These are phyloP conservation scores for Panonychus citri DNA, from an alignment of 1,140 invertebrate species.

Conservation along the genomic window DNA sequence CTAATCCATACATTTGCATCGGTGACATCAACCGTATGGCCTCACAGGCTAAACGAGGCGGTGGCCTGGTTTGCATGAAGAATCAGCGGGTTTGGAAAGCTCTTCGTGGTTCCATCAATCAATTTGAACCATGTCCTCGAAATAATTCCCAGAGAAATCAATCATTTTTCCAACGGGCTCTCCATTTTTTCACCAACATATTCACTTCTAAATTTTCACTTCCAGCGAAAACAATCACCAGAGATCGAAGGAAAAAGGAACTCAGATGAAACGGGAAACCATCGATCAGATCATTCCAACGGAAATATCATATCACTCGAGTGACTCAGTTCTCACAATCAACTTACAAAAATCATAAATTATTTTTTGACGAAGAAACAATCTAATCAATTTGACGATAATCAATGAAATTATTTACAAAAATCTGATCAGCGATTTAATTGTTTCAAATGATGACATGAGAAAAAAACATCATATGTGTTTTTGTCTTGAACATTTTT, in stretches of 20 bases:
- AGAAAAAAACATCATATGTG: too few species aligned
- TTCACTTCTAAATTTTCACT: not conserved
- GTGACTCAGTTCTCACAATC: too few species aligned
- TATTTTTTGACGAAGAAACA: too few species aligned
- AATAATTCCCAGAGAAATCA: not conserved
- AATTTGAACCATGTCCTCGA: not conserved
- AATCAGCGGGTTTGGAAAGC: not conserved
- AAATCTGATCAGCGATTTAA: too few species aligned
- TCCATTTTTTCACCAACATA: not conserved
- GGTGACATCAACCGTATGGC: slow-evolving; percentile 73
- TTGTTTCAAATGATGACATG: too few species aligned
- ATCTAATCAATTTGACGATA: too few species aligned
- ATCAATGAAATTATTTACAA: too few species aligned
- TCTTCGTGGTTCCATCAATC: not conserved
- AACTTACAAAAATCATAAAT: too few species aligned
- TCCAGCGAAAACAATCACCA: not conserved
- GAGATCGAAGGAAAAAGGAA: not conserved
- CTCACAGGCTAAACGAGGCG: slow-evolving; percentile 47
- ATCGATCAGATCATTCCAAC: too few species aligned
- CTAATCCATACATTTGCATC: slow-evolving; percentile 50
- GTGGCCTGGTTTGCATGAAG: slow-evolving; percentile 45
- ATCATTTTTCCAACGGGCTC: not conserved
- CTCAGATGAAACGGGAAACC: too few species aligned
- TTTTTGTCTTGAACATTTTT: too few species aligned
- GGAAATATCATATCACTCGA: too few species aligned